Conservation (phyloP, 2,888 invertebrate species). For the Heliconius ismenius region DNA sequence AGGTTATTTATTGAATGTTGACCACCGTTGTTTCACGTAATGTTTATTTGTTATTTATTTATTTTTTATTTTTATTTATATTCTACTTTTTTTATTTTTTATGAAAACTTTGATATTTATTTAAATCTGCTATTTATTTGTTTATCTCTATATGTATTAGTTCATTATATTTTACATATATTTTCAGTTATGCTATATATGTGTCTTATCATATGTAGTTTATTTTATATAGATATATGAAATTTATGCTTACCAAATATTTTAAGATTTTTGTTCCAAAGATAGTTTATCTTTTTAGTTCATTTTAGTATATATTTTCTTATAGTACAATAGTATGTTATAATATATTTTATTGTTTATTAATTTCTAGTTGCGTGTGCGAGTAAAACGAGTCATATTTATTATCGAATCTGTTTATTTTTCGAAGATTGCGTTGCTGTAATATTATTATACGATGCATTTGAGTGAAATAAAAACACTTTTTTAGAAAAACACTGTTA, state of each 20-base stretch:
- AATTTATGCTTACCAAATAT: conserved; percentile 57
- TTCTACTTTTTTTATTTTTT: background rate
- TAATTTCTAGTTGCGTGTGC: conserved; percentile 52
- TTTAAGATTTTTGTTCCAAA: conserved; percentile 70
- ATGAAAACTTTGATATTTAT: background rate
- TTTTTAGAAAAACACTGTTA: conserved; percentile 27
- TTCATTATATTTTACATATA: background rate
- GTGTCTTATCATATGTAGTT: conserved; percentile 29
- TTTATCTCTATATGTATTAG: background rate
- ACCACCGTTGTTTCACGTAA: conserved; percentile 58
- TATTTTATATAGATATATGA: conserved; percentile 41
- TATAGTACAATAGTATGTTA: conserved; percentile 47
- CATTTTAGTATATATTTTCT: conserved; percentile 47
- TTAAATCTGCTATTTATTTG: background rate
- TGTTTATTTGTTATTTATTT: conserved; percentile 42
- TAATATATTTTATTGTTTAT: conserved; percentile 48
- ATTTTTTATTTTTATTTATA: background rate
- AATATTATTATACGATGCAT: conserved; percentile 61
- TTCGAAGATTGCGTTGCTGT: conserved; percentile 53
- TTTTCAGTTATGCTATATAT: conserved; percentile 17
- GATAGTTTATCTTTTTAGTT: conserved; percentile 62
- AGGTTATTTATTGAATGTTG: conserved; percentile 48
- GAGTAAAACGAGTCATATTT: conserved; percentile 65
- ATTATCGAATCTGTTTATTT: conserved; percentile 49
- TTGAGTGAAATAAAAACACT: conserved; percentile 56